Conservation (phyloP, 2,888 invertebrate species). For the Pycnomerus fuliginosus region DNA sequence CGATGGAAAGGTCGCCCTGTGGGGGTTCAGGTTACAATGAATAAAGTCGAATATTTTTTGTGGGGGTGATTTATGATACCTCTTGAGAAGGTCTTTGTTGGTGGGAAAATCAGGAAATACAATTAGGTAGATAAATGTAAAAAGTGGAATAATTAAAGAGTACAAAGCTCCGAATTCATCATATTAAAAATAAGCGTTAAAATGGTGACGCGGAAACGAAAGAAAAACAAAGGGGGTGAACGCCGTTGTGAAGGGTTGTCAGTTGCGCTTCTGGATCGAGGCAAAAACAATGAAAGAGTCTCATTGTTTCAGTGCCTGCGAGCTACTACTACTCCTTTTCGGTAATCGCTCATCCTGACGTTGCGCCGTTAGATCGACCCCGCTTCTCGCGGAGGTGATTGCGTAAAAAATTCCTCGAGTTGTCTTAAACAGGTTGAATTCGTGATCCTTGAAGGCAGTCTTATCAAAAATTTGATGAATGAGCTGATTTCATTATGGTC, state of each 20-base stretch:
- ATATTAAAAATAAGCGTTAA: slow-evolving; percentile 54
- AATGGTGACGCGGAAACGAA: slow-evolving; percentile 51
- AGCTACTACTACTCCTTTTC: slow-evolving; percentile 33
- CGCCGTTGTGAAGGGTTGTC: slow-evolving; percentile 52
- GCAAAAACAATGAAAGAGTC: slow-evolving; percentile 54
- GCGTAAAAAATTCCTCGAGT: too few relatives aligned
- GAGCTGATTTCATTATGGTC: too few relatives aligned
- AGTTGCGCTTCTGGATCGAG: slow-evolving; percentile 49
- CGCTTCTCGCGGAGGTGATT: too few relatives aligned
- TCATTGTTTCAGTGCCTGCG: slow-evolving; percentile 47
- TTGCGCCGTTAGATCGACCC: slow-evolving; percentile 37
- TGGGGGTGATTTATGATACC: slow-evolving; percentile 50
- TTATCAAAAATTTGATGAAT: too few relatives aligned
- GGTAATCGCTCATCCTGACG: slow-evolving; percentile 50
- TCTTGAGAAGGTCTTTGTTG: slow-evolving; percentile 49
- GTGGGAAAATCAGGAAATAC: slow-evolving; percentile 48
- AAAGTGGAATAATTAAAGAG: slow-evolving; percentile 54
- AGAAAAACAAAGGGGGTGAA: slow-evolving; percentile 52
- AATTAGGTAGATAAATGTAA: slow-evolving; percentile 56
- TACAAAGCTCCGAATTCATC: slow-evolving; percentile 55
- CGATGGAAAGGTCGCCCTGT: slow-evolving; percentile 30
- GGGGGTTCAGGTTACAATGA: slow-evolving; percentile 45
- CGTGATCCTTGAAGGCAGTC: too few relatives aligned
- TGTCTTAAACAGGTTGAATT: too few relatives aligned
- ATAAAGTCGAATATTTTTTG: slow-evolving; percentile 43